phyloP scores from a whole-genome alignment of 37 sponge, comb jelly and placozoan genomes.

The Tethya wilhelma region DNA sequence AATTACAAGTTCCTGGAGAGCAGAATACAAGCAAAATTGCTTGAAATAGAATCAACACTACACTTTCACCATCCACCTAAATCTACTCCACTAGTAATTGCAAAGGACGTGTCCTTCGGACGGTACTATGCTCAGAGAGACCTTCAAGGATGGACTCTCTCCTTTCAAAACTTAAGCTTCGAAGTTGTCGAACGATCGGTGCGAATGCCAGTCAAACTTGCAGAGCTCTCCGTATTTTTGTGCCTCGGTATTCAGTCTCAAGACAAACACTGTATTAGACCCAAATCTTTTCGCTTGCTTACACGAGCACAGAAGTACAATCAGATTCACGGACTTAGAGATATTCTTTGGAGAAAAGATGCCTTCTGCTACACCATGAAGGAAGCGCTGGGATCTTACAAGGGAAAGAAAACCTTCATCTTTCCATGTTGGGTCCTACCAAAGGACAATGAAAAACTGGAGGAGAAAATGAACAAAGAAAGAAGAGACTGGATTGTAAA shows the following conservation, averaged over 20 bases:
- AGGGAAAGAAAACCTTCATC: conserved; percentile 59
- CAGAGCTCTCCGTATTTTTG: conserved; percentile 69
- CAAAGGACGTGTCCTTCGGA: conserved; percentile 68
- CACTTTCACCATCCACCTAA: conserved; percentile 52
- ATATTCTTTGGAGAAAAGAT: conserved; percentile 89
- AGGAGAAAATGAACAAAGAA: conserved; percentile 30
- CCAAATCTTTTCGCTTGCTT: conserved; percentile 34
- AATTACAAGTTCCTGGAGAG: too few species aligned
- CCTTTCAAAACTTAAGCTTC: conserved; percentile 69
- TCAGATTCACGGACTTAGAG: conserved; percentile 74
- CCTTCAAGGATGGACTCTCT: conserved; percentile 81
- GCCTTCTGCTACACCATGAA: conserved; percentile 74
- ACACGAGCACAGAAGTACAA: conserved; percentile 62
- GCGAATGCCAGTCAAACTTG: conserved; percentile 17
- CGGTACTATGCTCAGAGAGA: conserved; percentile 87
- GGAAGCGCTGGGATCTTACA: conserved; percentile 55
- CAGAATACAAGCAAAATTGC: too few species aligned
- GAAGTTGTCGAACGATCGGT: conserved; percentile 57
- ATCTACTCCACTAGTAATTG: conserved; percentile 54
- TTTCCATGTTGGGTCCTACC: conserved; percentile 93
- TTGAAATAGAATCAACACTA: conserved; percentile 22
- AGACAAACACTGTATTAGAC: conserved; percentile 70
- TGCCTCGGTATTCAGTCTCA: conserved; percentile 76
- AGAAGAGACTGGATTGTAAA: conserved; percentile 71
- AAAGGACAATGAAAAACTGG: conserved; percentile 50